A percentile compares a stretch with the other conserved stretches of the same genome.
Evolutionary conservation across 92 coral and sea anemone genomes (phyloP).

Genomic region (Palythoa heliodiscus): DNA sequence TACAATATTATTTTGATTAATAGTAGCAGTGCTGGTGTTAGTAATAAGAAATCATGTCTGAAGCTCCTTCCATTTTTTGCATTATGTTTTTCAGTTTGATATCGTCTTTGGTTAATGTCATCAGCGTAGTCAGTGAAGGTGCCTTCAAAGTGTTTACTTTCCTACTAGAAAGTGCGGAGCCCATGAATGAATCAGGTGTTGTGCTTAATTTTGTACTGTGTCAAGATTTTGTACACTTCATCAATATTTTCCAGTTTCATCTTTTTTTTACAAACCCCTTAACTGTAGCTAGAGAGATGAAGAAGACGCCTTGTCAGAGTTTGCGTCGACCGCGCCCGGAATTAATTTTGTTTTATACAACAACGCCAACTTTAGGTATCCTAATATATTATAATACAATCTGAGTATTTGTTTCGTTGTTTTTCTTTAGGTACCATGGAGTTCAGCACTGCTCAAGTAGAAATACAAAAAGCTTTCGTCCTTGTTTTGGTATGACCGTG

Average conservation of each 20-base stretch:
- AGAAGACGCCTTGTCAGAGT: too few relatives aligned
- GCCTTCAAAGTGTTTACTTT: slow-evolving; percentile 31
- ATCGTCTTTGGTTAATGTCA: slow-evolving; percentile 37
- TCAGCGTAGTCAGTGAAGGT: slow-evolving; percentile 41
- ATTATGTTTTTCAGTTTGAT: slow-evolving; percentile 28
- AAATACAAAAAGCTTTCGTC: slow-evolving; percentile 68
- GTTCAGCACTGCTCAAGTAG: slow-evolving; percentile 49
- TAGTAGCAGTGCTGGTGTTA: too few relatives aligned
- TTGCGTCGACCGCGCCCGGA: too few relatives aligned
- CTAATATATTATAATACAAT: neutral
- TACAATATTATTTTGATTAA: too few relatives aligned
- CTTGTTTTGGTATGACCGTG: slow-evolving; percentile 61
- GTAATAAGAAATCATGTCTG: neutral
- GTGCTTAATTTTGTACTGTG: neutral
- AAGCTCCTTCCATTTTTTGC: neutral
- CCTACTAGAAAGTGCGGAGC: slow-evolving; percentile 30
- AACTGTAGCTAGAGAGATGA: too few relatives aligned
- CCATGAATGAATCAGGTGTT: slow-evolving; percentile 19
- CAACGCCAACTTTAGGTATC: too few relatives aligned
- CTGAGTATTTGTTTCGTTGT: neutral
- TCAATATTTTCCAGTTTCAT: too few relatives aligned
- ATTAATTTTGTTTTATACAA: too few relatives aligned
- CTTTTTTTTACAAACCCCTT: too few relatives aligned
- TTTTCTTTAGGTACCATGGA: slow-evolving; percentile 48
- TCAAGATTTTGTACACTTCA: too few relatives aligned